Evolutionary conservation across 2,797 vertebrate species (phyloP).

Genomic region (Scomberomorus guttatus): DNA sequence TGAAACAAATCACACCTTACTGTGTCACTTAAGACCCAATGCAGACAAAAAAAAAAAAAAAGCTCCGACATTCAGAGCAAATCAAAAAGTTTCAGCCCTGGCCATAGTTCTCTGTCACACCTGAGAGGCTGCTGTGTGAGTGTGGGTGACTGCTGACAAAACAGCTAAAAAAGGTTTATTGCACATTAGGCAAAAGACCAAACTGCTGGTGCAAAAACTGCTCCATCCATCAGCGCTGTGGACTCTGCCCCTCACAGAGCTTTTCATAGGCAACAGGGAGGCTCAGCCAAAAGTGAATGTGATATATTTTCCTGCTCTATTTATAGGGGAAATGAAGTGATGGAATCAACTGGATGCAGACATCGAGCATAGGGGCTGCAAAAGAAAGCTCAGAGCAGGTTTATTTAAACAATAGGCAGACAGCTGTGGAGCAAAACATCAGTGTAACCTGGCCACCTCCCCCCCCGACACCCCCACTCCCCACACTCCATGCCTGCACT

Average conservation of each 20-base stretch:
- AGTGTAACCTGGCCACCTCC: constrained; percentile 77
- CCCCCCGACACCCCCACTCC: constrained; percentile 14
- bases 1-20: not conserved
- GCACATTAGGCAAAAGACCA: constrained; percentile 28
- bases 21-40: not conserved
- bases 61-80: not conserved
- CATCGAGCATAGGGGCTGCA: not conserved
- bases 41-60: not conserved
- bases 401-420: constrained; percentile 51
- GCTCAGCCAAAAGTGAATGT: constrained; percentile 61
- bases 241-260: constrained; percentile 50
- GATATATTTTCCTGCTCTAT: constrained; percentile 68
- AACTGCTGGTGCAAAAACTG: constrained; percentile 35
- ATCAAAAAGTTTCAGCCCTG: not conserved
- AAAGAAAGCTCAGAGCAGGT: constrained; percentile 30
- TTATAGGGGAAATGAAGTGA: constrained; percentile 55
- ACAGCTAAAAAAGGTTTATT: not conserved
- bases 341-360: constrained; percentile 25
- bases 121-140: constrained; percentile 12
- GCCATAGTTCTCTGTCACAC: not conserved
- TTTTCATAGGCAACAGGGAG: constrained; percentile 51
- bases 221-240: constrained; percentile 46
- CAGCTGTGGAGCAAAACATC: constrained; percentile 42
- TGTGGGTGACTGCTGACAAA: not conserved
- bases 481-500: constrained; percentile 56